Evolutionary conservation across 2,113 vertebrate genomes (phyloP).

Genomic region (Heterocephalus glaber): DNA sequence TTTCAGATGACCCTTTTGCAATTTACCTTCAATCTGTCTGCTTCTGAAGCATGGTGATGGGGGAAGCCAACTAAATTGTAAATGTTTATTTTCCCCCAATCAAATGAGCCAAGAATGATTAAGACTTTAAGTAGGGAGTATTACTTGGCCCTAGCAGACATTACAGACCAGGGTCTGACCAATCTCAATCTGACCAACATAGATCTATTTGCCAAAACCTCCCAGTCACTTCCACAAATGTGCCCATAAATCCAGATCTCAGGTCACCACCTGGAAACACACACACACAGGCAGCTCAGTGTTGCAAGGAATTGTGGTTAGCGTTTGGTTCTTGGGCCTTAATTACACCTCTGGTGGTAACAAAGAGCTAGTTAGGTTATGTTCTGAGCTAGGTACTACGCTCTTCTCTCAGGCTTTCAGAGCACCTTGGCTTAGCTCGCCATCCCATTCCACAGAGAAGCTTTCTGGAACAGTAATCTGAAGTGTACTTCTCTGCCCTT

Average conservation of each 20-base stretch:
- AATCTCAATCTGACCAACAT: slow-evolving; percentile 35
- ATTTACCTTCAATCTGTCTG: not conserved
- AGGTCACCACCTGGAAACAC: not conserved
- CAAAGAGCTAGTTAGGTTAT: not conserved
- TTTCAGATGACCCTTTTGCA: not conserved
- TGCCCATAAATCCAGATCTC: not conserved
- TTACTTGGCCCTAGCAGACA: slow-evolving; percentile 43
- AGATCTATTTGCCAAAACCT: slow-evolving; percentile 31
- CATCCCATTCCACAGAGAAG: not conserved
- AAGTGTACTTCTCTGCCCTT: not conserved
- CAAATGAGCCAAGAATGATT: slow-evolving; percentile 23
- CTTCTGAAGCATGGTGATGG: not conserved
- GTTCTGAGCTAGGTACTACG: not conserved
- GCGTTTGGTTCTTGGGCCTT: not conserved
- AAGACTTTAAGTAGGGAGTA: slow-evolving; percentile 1
- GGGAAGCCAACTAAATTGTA: not conserved
- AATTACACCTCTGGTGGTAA: not conserved
- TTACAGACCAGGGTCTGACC: slow-evolving; percentile 23
- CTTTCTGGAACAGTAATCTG: not conserved
- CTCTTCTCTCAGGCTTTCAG: not conserved
- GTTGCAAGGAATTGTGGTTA: not conserved
- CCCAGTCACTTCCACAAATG: not conserved
- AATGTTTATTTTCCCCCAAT: not conserved
- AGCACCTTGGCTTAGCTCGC: not conserved
- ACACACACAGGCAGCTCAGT: slow-evolving; percentile 30